These are phyloP conservation scores for Pyrocephalus nanus DNA, from an alignment of 2,797 vertebrate genomes.

Conservation along the genomic window DNA sequence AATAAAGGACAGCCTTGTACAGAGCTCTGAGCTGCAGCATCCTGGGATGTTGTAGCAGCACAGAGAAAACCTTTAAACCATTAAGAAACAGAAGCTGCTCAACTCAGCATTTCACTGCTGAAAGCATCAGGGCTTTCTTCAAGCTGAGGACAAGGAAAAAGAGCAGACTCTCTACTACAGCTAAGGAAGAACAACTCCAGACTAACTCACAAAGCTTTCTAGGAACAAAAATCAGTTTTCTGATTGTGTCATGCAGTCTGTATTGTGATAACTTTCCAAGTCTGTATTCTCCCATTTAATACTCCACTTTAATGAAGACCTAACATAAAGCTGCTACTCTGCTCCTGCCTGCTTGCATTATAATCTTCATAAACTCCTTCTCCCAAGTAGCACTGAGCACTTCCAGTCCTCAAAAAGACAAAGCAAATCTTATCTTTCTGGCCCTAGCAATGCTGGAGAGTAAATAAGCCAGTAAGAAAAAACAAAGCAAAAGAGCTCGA, in stretches of 20 bases:
- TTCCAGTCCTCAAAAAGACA: not conserved
- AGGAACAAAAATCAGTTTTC: not conserved
- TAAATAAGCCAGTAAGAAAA: not conserved
- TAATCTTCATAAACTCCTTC: not conserved
- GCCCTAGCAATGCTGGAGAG: not conserved
- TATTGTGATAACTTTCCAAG: not conserved
- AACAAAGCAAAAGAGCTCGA: not conserved
- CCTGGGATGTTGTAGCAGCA: not conserved
- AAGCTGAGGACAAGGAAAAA: not conserved
- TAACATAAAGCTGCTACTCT: not conserved
- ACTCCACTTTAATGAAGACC: not conserved
- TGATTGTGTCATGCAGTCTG: not conserved
- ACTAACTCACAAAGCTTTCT: not conserved
- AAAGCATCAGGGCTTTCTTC: not conserved
- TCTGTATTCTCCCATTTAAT: not conserved
- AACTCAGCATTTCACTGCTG: not conserved
- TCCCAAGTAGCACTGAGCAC: not conserved
- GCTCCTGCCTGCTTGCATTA: not conserved
- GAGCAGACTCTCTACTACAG: not conserved
- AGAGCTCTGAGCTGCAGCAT: not conserved
- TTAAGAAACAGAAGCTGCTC: not conserved
- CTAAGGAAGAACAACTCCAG: not conserved
- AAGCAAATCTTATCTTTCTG: not conserved
- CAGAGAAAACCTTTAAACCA: not conserved
- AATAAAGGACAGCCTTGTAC: not conserved